Base-by-base conservation (phyloP, 2,113 vertebrate species). In the Origma solitaria region DNA sequence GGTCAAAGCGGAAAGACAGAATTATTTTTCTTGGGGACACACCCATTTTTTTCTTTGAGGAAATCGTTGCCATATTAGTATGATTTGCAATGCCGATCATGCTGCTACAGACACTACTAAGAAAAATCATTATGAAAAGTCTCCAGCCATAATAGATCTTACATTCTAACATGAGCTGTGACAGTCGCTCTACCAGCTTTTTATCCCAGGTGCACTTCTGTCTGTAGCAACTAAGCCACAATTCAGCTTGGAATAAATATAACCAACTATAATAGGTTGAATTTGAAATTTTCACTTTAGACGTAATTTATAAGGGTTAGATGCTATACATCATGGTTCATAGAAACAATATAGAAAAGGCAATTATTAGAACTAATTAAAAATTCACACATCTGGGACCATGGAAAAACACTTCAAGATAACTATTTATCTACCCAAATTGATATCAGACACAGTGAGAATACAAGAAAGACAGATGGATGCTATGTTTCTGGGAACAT, bases 291-390 rank as follows among this genome's bases (percentile, higher is more conserved):
- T 75, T 86, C 66, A 81, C 13, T 88, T 70, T 65, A 80, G 13
- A 53, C 77, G 30, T 72, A 40, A 92, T 85, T 96, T 76, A 87
- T 69, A 73, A 92, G 65, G 49, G 73, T 49, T 77, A 51, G 25
- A 90, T 49, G 49, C 19, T 80, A 53, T 77, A 60, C 5, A 73
- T 69, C 28, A 47, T 61, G 31, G 54, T 70, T 96, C 70, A 72
- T 21, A 85, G 49, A 88, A 92, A 82, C 79, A 83, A 87, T 93
- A 40, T 15, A 91, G 72, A 85, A 96, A 93, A 82, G 64, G 15
- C 25, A 65, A 65, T 65, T 88, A 76, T 84, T 92, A 78, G n/a
- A 92, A 42, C 56, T 73, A 92, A 92, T 86, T 90, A 50, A 87
- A 93, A 80, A 77, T 73, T 97, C 75, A 73, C 38, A 78, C 23